phyloP scores from a whole-genome alignment of 2,888 invertebrate genomes.

The Alloplasta piceator region DNA sequence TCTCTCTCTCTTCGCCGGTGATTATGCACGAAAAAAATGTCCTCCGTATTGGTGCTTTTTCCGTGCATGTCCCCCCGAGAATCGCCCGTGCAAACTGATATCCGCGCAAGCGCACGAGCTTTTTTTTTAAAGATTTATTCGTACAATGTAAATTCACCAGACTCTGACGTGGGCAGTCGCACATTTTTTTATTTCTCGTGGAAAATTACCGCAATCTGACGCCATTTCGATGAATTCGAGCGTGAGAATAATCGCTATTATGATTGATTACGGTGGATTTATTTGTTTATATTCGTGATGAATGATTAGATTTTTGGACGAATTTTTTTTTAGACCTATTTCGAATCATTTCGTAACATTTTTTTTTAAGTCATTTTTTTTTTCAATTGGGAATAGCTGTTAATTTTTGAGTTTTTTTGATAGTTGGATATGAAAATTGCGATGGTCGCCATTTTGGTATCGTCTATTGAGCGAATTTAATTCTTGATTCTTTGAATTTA shows the following conservation, averaged over 20 bases:
- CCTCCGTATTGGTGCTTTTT: constrained; percentile 1
- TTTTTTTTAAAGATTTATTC: constrained; percentile 14
- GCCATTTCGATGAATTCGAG: not conserved
- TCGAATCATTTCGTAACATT: not conserved
- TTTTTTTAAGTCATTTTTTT: not conserved
- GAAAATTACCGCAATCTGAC: constrained; percentile 73
- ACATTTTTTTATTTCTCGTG: constrained; percentile 63
- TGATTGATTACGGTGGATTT: not conserved
- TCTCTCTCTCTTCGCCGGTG: constrained; percentile 48
- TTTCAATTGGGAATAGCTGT: not conserved
- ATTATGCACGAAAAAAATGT: not conserved
- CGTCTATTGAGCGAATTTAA: no score
- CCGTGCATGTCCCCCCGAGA: constrained; percentile 14
- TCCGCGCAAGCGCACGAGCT: constrained; percentile 55
- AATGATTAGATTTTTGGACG: not conserved
- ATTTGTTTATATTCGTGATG: not conserved
- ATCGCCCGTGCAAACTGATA: constrained; percentile 10
- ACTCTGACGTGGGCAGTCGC: constrained; percentile 53
- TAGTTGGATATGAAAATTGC: no score
- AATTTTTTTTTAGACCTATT: not conserved
- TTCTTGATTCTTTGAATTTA: no score
- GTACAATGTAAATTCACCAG: not conserved
- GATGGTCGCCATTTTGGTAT: no score
- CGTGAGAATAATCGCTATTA: not conserved
- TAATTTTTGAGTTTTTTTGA: no score